A percentile compares a stretch with the other conserved stretches of the same genome.
Evolutionary conservation across 2,888 invertebrate genomes (phyloP).

Genomic region (Drosophila nr. perissopoda): DNA sequence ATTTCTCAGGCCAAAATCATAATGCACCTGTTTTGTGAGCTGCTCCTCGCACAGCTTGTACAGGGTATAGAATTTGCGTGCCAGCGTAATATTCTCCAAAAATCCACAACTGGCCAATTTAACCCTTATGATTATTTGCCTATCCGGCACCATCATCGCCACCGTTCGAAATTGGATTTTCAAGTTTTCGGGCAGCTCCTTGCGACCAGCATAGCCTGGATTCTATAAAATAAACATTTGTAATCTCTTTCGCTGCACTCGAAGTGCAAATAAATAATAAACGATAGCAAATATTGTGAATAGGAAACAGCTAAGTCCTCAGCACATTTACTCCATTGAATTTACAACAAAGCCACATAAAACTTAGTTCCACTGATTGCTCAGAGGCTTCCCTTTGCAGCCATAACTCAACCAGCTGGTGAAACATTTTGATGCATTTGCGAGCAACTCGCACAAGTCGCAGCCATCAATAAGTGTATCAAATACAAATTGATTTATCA

Average conservation of each 20-base stretch:
- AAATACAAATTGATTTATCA: constrained; percentile 65
- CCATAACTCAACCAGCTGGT: constrained; percentile 12
- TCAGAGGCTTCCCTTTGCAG: neutral
- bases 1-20: constrained; percentile 98
- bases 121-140: constrained; percentile 98
- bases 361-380: neutral
- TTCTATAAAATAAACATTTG: constrained; percentile 87
- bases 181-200: constrained; percentile 97
- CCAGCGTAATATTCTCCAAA: constrained; percentile 96
- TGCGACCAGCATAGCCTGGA: constrained; percentile 98
- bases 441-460: constrained; percentile 30
- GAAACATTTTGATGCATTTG: constrained; percentile 53
- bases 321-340: neutral
- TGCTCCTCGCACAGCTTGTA: constrained; percentile 99
- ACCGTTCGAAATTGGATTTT: constrained; percentile 99
- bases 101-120: constrained; percentile 98
- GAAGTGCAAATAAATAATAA: constrained; percentile 43
- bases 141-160: constrained; percentile 99
- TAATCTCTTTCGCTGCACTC: constrained; percentile 15
- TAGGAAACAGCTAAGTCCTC: neutral
- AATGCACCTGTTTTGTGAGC: constrained; percentile 98
- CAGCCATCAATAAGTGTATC: constrained; percentile 61
- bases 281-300: constrained; percentile 46
- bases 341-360: neutral
- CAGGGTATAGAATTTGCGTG: constrained; percentile 97